These are phyloP conservation scores for Fistularia commersonii DNA, from an alignment of 2,797 vertebrate species.

Conservation along the genomic window DNA sequence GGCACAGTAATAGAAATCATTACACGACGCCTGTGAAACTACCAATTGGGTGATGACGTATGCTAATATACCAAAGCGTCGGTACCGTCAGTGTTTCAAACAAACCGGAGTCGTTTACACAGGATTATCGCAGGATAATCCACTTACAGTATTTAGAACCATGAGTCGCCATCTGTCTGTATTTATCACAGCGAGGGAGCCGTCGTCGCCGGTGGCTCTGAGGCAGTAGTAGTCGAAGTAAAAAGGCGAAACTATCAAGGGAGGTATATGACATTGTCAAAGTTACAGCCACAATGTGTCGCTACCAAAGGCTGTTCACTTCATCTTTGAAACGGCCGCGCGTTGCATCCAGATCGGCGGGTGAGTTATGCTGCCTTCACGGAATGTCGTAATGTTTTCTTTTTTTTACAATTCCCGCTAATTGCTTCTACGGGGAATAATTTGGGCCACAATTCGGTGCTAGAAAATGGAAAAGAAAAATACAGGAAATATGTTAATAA, in stretches of 20 bases:
- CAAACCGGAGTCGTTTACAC: constrained; percentile 73
- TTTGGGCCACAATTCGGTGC: not conserved
- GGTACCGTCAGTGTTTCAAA: constrained; percentile 39
- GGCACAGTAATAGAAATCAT: too few relatives aligned
- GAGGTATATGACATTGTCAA: not conserved
- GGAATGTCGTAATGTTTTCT: constrained; percentile 17
- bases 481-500: not conserved
- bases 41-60: not conserved
- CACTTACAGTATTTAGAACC: constrained; percentile 73
- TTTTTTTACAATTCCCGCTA: not conserved
- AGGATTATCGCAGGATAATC: constrained; percentile 76
- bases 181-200: constrained; percentile 62
- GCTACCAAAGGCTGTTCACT: not conserved
- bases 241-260: not conserved
- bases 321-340: constrained; percentile 46
- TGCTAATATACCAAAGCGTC: constrained; percentile 20
- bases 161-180: constrained; percentile 77
- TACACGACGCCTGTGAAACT: too few relatives aligned
- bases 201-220: constrained; percentile 22
- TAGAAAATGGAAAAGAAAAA: too few relatives aligned
- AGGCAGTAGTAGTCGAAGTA: not conserved
- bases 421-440: not conserved
- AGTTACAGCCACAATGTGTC: fast-evolving
- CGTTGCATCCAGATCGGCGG: constrained; percentile 6
- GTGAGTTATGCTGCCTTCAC: constrained; percentile 38